Evolutionary conservation across 2,797 vertebrate genomes (phyloP), one percentile per base, ranked within the genome.

Genomic region (Galago senegalensis): DNA sequence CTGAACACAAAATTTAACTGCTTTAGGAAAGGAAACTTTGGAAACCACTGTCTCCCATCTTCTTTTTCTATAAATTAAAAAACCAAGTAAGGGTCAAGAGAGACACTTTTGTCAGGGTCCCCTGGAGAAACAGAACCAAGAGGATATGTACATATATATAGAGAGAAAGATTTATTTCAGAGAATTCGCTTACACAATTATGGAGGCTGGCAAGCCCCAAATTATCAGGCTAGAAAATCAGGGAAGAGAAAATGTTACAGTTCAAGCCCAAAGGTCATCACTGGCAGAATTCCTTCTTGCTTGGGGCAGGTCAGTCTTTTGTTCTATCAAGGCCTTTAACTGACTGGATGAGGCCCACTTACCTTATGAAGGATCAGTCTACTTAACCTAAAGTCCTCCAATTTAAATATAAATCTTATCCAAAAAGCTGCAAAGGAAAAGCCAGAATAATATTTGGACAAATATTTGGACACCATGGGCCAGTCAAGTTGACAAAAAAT

Each of bases 31-130:
- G 5, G 20, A 67, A 92, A 87, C 7, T 7, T 31, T 29, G n/a
- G n/a, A 81, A 76, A 13, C 16, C 6, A 37, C 72, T 40, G n/a
- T 49, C 25, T 40, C 27, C 37, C 3, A 73, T 61, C 4, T 12
- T 73, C 37, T 89, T 61, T 73, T 23, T 34, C 37, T 63, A 46
- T 21, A 92, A 95, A 92, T 80, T 18, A 75, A 87, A 77, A 91
- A 96, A 76, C 23, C n/a, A 79, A 86, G 69, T 56, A 18, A 92
- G 23, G 21, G 21, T 87, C 43, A 34, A 85, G 4, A 27, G 23
- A 75, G 4, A 58, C 12, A 1, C 20, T 49, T 65, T 76, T 18
- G 17, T 73, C 69, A 91, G 69, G 16, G 25, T 65, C 73, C 61
- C 37, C 65, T 29, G 63, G 34, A 91, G 53, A 94, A 53, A 81